Percentiles rank a stretch among this genome's conserved stretches.
Evolutionary conservation across 2,797 vertebrate species (phyloP).

Genomic region (Melopsittacus undulatus): DNA sequence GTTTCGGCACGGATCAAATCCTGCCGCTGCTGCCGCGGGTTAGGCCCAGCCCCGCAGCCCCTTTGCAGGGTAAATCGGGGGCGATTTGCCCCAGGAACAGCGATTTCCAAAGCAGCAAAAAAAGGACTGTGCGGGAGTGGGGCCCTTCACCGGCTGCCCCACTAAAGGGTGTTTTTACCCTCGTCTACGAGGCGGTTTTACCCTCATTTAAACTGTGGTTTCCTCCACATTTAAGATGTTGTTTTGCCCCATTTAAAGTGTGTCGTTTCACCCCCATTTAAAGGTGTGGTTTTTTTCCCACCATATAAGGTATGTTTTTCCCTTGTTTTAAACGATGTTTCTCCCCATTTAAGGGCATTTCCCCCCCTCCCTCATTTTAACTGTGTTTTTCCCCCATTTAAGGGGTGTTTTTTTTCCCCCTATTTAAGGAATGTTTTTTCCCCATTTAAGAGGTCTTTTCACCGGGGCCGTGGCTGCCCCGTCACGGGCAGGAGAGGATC

Average conservation of each 20-base stretch:
- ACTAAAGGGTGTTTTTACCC: neutral
- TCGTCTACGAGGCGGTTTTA: neutral
- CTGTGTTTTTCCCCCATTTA: rapidly evolving
- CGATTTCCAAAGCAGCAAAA: neutral
- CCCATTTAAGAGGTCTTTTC: neutral
- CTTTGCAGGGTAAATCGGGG: neutral
- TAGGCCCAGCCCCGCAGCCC: neutral
- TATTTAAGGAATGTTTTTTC: rapidly evolving
- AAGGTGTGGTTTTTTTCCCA: neutral
- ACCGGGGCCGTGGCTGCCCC: neutral
- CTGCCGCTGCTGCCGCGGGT: neutral
- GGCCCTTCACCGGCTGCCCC: neutral
- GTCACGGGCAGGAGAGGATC: neutral
- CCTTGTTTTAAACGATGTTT: neutral
- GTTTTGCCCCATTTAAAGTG: rapidly evolving
- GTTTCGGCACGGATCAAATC: neutral
- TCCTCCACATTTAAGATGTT: neutral
- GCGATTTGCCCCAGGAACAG: neutral
- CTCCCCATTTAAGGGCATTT: neutral
- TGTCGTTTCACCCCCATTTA: neutral
- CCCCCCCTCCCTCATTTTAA: neutral
- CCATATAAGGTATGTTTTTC: rapidly evolving
- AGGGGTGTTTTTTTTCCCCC: neutral
- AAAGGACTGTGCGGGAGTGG: neutral
- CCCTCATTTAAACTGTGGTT: neutral